Evolutionary conservation across 2,888 invertebrate species (phyloP), one percentile per base, ranked within the genome.

Genomic region (Cetonia aurata): DNA sequence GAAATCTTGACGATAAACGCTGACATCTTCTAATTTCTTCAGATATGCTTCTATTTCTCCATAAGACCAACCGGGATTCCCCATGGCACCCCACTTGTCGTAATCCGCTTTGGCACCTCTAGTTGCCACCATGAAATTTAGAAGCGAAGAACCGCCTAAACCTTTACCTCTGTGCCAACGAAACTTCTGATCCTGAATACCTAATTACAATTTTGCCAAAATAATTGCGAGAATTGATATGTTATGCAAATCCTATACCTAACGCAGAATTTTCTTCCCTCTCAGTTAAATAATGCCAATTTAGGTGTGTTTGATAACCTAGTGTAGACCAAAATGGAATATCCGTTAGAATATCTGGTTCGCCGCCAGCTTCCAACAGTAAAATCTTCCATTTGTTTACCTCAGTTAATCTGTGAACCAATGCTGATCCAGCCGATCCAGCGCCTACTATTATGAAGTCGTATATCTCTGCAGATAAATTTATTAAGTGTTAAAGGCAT

Each of bases 51-150:
- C 79, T 0, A 93, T 90, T 10, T 92, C 88, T 15, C 88, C 84
- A 86, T 88, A 93, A 50, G 90, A 87, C 93, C 93, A 93, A 0
- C 92, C 93, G 0, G 86, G 82, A 79, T 92, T 92, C 0, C 92
- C 94, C 33, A 92, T 86, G 0, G 88, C 86, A 41, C 92, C 93
- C 95, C 95, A 95, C 3, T 86, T 84, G 78, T 95, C 91, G 80
- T 92, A 95, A 79, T 95, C 94, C 1, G 86, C 82, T 0, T 87
- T 86, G 75, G 90, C 87, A 12, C 92, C 93, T 72, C 93, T 85
- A 0, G 91, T 92, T 76, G 91, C 93, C 77, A 92, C 90, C 93
- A 95, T 93, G 77, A 91, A 91, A 80, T 95, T 95, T 4, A 94
- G 84, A 0, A 92, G 90, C 74, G 92, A 92, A 8, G 91, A 91